Evolutionary conservation across 2,888 invertebrate species (phyloP).

Genomic region (Trichopoda pennipes): DNA sequence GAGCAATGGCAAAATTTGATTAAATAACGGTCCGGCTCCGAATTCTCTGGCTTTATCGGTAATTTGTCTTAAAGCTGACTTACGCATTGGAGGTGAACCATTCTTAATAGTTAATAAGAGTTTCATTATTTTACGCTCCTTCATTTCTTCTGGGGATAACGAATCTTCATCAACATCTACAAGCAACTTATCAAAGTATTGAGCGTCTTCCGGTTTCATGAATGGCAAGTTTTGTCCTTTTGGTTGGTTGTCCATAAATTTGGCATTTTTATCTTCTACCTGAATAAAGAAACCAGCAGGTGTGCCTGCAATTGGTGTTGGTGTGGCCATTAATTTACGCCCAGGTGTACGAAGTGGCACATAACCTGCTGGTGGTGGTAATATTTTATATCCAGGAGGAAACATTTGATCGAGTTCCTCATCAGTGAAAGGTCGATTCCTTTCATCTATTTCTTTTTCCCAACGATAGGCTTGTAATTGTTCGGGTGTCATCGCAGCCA

Average conservation of each 20-base stretch:
- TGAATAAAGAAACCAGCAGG: constrained; percentile 98
- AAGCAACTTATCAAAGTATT: constrained; percentile 99
- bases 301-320: constrained; percentile 96
- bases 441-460: constrained; percentile 99
- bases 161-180: constrained; percentile 99
- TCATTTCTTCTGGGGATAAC: constrained; percentile 97
- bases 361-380: constrained; percentile 97
- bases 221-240: constrained; percentile 97
- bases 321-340: constrained; percentile 97
- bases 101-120: constrained; percentile 98
- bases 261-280: constrained; percentile 92
- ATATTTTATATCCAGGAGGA: constrained; percentile 98
- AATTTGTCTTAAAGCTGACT: constrained; percentile 97
- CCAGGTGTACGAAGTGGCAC: constrained; percentile 98
- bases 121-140: constrained; percentile 99
- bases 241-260: constrained; percentile 96
- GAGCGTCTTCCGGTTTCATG: constrained; percentile 99
- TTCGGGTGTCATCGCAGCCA: constrained; percentile 99
- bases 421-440: constrained; percentile 97
- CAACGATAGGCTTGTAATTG: constrained; percentile 98
- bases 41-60: constrained; percentile 99
- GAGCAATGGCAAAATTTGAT: constrained; percentile 98
- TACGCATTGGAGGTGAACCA: constrained; percentile 99
- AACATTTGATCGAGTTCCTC: constrained; percentile 99
- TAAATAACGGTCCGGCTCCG: constrained; percentile 98